Percentiles rank a stretch among this genome's conserved stretches.
Evolutionary conservation across 1,140 invertebrate species (phyloP).

Genomic region (Sitobion miscanthi): DNA sequence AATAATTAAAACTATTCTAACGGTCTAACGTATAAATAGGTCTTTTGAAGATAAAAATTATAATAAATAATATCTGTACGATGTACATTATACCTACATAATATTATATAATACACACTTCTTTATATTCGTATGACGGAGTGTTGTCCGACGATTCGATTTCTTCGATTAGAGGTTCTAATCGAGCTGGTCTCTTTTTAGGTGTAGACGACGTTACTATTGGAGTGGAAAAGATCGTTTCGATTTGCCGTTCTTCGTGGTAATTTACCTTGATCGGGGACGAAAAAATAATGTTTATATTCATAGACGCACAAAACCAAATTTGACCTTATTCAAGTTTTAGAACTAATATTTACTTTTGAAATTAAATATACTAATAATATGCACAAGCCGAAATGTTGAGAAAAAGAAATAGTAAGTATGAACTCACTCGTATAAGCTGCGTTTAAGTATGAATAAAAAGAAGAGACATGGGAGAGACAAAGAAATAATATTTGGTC

Average conservation of each 20-base stretch:
- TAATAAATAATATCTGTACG: background rate
- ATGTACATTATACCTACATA: too few relatives aligned
- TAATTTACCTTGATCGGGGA: background rate
- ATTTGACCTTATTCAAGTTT: background rate
- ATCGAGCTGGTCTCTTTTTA: background rate
- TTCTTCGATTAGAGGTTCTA: constrained; percentile 18
- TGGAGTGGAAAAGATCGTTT: background rate
- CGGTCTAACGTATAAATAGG: background rate
- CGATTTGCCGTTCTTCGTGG: background rate
- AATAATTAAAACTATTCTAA: background rate
- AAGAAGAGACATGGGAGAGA: too few relatives aligned
- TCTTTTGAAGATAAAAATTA: background rate
- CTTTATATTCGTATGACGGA: constrained; percentile 4
- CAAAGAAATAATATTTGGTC: background rate
- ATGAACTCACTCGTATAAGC: background rate
- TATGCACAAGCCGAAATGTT: background rate
- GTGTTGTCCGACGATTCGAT: constrained; percentile 46
- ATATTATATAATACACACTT: too few relatives aligned
- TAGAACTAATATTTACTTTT: background rate
- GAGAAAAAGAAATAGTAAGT: background rate
- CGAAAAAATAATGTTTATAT: background rate
- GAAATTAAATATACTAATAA: background rate
- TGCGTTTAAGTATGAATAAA: background rate
- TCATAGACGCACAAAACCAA: background rate
- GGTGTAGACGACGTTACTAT: background rate